Evolutionary conservation across 1,140 invertebrate genomes (phyloP).

Genomic region (Drosophila biarmipes): DNA sequence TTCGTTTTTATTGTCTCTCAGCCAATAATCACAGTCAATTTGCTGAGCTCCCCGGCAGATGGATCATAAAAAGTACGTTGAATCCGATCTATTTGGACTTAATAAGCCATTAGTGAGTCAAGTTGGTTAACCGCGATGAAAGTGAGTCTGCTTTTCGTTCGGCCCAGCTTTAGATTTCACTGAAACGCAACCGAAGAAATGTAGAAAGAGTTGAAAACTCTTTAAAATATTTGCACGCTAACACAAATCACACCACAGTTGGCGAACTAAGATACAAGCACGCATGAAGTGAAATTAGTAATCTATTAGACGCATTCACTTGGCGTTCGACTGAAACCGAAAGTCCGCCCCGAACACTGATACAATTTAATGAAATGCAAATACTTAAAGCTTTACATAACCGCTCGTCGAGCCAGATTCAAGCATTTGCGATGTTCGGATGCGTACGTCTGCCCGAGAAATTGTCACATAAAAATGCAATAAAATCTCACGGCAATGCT

Average conservation of each 20-base stretch:
- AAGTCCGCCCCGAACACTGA: conserved; percentile 48
- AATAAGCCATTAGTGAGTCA: conserved; percentile 80
- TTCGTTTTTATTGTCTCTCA: conserved; percentile 15
- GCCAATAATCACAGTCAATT: conserved; percentile 53
- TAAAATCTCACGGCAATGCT: conserved; percentile 71
- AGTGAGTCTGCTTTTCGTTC: conserved; percentile 68
- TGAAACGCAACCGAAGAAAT: conserved; percentile 40
- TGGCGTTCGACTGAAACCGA: conserved; percentile 63
- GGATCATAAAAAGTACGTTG: conserved; percentile 49
- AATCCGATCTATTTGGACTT: conserved; percentile 78
- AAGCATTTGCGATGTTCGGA: conserved; percentile 18
- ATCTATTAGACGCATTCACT: conserved; percentile 66
- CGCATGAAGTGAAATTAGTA: conserved; percentile 78
- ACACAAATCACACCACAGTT: conserved; percentile 41
- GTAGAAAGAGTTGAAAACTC: conserved; percentile 44
- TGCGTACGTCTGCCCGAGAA: conserved; percentile 37
- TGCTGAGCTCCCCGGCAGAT: conserved; percentile 68
- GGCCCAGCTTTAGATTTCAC: conserved; percentile 62
- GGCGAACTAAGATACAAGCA: conserved; percentile 56
- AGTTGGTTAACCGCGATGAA: conserved; percentile 80
- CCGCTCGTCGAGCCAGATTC: conserved; percentile 15
- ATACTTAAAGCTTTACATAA: conserved; percentile 57
- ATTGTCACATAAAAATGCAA: conserved; percentile 82
- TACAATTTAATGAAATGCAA: conserved; percentile 37
- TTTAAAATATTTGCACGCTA: conserved; percentile 80